phyloP scores from a whole-genome alignment of 2,113 vertebrate species.

The Hystrix brachyura region DNA sequence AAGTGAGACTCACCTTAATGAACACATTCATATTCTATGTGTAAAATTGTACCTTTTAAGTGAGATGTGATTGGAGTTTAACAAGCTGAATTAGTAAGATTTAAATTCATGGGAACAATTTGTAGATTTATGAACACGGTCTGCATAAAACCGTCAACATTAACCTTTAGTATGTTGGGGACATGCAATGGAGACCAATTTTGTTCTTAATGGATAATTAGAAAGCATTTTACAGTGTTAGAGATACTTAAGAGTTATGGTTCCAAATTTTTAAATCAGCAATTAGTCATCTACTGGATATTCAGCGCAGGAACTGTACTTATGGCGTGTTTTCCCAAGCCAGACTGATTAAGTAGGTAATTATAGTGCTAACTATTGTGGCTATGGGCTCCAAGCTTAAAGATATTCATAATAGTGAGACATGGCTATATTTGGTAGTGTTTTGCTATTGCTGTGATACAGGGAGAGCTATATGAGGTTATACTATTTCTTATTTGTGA shows the following conservation, averaged over 20 bases:
- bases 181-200: not conserved
- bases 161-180: slow-evolving; percentile 57
- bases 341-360: slow-evolving; percentile 73
- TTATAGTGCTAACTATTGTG: slow-evolving; percentile 61
- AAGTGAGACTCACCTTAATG: not conserved
- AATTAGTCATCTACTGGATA: slow-evolving; percentile 69
- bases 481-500: slow-evolving; percentile 66
- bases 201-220: slow-evolving; percentile 67
- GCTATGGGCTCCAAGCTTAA: slow-evolving; percentile 31
- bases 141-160: slow-evolving; percentile 52
- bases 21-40: slow-evolving; percentile 60
- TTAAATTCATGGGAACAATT: slow-evolving; percentile 64
- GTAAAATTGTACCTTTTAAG: slow-evolving; percentile 41
- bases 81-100: slow-evolving; percentile 50
- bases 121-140: slow-evolving; percentile 48
- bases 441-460: slow-evolving; percentile 41
- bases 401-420: slow-evolving; percentile 73
- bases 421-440: slow-evolving; percentile 61
- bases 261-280: slow-evolving; percentile 64
- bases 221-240: slow-evolving; percentile 38
- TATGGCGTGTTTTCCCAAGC: slow-evolving; percentile 51
- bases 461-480: slow-evolving; percentile 30
- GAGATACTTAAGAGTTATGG: not conserved
- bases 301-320: slow-evolving; percentile 46
- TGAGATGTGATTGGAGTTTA: slow-evolving; percentile 41